Evolutionary conservation across 2,113 vertebrate genomes (phyloP), one percentile per base, ranked within the genome.

Genomic region (Sitta europaea): DNA sequence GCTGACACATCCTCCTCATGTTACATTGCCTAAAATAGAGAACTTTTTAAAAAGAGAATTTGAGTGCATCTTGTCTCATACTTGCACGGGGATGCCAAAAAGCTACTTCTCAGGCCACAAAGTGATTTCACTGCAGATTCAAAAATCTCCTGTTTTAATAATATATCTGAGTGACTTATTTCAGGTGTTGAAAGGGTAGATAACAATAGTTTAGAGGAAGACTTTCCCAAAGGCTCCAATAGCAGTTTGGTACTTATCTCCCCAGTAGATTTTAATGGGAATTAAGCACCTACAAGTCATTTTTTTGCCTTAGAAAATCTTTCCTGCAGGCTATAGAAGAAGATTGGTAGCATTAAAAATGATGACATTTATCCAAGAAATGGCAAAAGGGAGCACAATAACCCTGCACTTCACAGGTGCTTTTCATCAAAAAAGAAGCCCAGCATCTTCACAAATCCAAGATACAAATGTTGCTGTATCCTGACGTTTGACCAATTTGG

Each of bases 351-450:
- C 79, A 86, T 96, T 97, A 95, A 91, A 97, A 94, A 95, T 84
- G 79, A 94, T 95, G 94, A 95, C 91, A 95, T 97, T 96, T 96
- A 96, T 96, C 94, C 88, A 92, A 84, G 94, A 97, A 95, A 95
- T 84, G 91, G 96, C 94, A 94, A 95, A 94, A 94, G 68, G 91
- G 76, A 95, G 83, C 88, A 86, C 94, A 94, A 90, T 95, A 95
- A 88, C 95, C 91, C 76, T 4, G 11, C 18, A 20, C 92, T 94
- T 95, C 71, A 80, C 68, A 77, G 94, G 83, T 91, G 88, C 91
- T 93, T 94, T 96, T 94, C 92, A 94, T 95, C 92, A 96, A 86
- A 94, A 77, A 86, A 67, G 95, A 74, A 88, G 57, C 47, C 59
- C 59, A 5, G 21, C 19, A 45, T 92, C 95, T 74, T 94, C 89